Base-by-base conservation (phyloP, 2,888 invertebrate species). In the Dryomyza anilis region DNA sequence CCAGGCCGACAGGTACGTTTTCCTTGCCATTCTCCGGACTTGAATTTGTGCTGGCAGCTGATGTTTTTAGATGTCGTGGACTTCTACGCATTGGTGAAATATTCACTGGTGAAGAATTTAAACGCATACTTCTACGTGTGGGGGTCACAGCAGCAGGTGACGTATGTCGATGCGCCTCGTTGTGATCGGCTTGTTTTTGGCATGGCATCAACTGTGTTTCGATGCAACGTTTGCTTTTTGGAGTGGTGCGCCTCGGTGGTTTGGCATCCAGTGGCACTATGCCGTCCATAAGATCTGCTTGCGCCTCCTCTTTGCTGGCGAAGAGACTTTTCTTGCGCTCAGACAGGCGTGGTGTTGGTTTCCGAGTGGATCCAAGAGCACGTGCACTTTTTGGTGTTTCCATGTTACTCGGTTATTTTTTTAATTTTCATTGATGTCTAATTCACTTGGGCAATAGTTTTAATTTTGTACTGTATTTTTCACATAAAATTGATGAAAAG, bases 321-420 rank as follows among this genome's bases (percentile, higher is more conserved):
- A 91, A 89, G 69, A 90, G 83, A 69, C 87, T 86, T 69, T 89
- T 87, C 74, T 90, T 88, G 29, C 89, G 85, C 70, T 88, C 88
- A 0, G 87, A 85, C 78, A 89, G 84, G 73, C 86, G 86, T 2
- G 89, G 87, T 1, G 89, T 88, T 16, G 78, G 77, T 46, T 70
- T 73, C 29, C 81, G 78, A 23, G 70, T 64, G 8, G 76, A 66
- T 10, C 78, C 78, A 30, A 23, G 25, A 60, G 70, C 66, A 19
- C 72, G 71, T 10, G 70, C 69, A 73, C 68, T 76, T 66, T 71
- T 72, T 8, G 83, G 82, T 29, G 82, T 83, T 60, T 83, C 81
- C 83, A 83, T 83, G 60, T 60, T 59, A 19, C 8, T 27, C n/a
- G n/a, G n/a, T n/a, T n/a, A n/a, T n/a, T n/a, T n/a, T n/a, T n/a